Conservation (phyloP, 64 coral and sea anemone genomes). For the Stichodactyla helianthus region DNA sequence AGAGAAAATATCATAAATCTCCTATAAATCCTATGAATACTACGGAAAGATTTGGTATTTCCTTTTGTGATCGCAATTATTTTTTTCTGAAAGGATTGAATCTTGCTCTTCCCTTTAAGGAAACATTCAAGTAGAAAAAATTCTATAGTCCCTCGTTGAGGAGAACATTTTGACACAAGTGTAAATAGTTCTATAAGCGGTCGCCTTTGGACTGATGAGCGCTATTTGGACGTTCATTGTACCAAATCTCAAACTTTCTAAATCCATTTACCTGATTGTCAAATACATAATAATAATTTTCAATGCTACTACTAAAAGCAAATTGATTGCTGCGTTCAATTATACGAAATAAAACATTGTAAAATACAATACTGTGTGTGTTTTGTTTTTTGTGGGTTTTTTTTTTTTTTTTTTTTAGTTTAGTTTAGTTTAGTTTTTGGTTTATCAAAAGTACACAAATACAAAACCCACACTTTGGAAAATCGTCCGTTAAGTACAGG, state of each 20-base stretch:
- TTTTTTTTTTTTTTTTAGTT: no score
- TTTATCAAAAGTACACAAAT: not conserved
- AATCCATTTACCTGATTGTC: slow-evolving; percentile 11
- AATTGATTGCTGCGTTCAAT: not conserved
- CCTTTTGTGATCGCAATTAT: not conserved
- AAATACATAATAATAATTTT: not conserved
- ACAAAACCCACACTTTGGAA: not conserved
- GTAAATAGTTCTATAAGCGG: slow-evolving; percentile 10
- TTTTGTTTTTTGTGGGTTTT: not conserved
- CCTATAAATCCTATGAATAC: not conserved
- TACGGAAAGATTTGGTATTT: not conserved
- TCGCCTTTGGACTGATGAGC: slow-evolving; percentile 1
- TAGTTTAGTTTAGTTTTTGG: no score
- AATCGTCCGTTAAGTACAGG: not conserved
- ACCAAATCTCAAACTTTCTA: slow-evolving; percentile 13
- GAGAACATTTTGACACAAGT: not conserved
- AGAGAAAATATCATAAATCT: not conserved
- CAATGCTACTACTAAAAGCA: not conserved
- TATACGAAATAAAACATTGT: not conserved
- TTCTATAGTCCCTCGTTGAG: not conserved
- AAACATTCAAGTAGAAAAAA: not conserved
- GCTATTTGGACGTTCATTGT: slow-evolving; percentile 9
- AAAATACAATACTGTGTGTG: not conserved
- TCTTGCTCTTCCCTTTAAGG: not conserved
- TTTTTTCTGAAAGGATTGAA: not conserved